Conservation (phyloP, 2,797 vertebrate genomes). For the Danio tinwini region DNA sequence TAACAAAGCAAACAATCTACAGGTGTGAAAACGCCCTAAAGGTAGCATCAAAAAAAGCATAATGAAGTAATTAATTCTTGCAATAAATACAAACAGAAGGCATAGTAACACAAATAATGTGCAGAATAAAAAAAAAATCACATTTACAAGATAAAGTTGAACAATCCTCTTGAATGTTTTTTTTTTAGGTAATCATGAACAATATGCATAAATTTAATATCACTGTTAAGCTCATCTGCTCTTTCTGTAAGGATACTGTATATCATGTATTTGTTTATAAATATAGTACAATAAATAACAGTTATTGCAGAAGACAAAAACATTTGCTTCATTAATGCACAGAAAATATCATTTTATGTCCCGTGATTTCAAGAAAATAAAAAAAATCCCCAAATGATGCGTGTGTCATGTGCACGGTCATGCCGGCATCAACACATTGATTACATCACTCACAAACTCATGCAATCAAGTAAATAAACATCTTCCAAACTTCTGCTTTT, state of each 20-base stretch:
- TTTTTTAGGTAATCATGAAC: too few species aligned
- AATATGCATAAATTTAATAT: too few species aligned
- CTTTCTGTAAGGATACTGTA: background rate
- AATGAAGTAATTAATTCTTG: too few species aligned
- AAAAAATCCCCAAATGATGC: constrained; percentile 42
- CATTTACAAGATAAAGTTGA: too few species aligned
- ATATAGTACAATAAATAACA: background rate
- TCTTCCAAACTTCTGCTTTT: constrained; percentile 55
- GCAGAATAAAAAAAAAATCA: too few species aligned
- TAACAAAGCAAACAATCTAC: too few species aligned
- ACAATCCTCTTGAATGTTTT: too few species aligned
- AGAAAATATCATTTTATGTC: constrained; percentile 1
- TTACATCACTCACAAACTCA: constrained; percentile 32
- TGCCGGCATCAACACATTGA: constrained; percentile 2
- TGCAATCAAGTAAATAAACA: constrained; percentile 30
- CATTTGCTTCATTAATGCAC: background rate
- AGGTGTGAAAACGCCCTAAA: too few species aligned
- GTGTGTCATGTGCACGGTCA: constrained; percentile 57
- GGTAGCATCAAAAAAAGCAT: too few species aligned
- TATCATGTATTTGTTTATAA: background rate
- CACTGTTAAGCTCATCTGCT: too few species aligned
- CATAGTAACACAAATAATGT: too few species aligned
- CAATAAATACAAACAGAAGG: too few species aligned
- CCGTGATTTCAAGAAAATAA: constrained; percentile 43
- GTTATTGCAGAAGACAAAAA: background rate